phyloP scores from a whole-genome alignment of 1,140 invertebrate genomes.

The Diprion similis region DNA sequence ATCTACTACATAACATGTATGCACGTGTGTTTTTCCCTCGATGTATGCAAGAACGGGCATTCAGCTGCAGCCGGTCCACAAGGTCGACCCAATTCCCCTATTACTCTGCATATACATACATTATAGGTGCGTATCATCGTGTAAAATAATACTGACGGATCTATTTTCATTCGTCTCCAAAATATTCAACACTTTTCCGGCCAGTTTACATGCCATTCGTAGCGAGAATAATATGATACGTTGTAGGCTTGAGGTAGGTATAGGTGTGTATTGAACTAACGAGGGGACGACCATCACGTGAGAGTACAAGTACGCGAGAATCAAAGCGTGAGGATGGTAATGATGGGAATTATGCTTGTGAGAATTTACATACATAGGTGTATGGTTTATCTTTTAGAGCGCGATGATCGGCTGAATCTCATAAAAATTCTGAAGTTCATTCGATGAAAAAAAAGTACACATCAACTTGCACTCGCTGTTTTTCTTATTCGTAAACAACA shows the following conservation, averaged over 20 bases:
- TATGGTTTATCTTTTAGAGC: neutral
- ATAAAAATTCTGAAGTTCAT: neutral
- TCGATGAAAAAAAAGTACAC: too few species aligned
- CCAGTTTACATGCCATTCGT: neutral
- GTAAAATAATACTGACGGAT: constrained; percentile 16
- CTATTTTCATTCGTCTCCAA: neutral
- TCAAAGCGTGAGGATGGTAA: neutral
- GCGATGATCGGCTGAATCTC: neutral
- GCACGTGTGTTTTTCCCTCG: constrained; percentile 16
- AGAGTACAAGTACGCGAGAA: too few species aligned
- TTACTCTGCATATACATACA: too few species aligned
- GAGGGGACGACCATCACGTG: too few species aligned
- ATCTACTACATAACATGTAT: neutral
- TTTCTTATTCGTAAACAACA: too few species aligned
- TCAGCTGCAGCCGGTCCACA: neutral
- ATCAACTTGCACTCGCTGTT: too few species aligned
- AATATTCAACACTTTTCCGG: neutral
- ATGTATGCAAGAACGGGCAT: neutral
- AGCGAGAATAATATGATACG: neutral
- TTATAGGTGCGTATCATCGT: neutral
- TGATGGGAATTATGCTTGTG: neutral
- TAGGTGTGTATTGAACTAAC: too few species aligned
- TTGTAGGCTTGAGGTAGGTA: too few species aligned
- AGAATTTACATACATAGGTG: neutral
- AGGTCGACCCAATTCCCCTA: too few species aligned